phyloP scores from a whole-genome alignment of 2,113 vertebrate genomes.

The Phodopus roborovskii region DNA sequence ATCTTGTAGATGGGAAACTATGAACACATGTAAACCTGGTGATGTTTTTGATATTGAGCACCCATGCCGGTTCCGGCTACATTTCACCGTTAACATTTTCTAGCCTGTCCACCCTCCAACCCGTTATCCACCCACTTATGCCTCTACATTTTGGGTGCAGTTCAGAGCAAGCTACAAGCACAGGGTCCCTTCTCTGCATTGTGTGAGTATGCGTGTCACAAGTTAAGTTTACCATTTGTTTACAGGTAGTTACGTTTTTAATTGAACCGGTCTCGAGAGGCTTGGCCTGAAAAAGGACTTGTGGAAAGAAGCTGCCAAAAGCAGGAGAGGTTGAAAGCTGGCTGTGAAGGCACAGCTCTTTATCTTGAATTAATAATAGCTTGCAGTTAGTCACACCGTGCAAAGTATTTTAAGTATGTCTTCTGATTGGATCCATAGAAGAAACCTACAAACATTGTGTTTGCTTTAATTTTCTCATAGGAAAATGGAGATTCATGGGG shows the following conservation, averaged over 20 bases:
- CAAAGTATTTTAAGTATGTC: background rate
- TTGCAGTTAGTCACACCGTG: background rate
- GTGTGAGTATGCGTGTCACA: background rate
- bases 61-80: background rate
- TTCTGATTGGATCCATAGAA: background rate
- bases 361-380: conserved; percentile 33
- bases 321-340: background rate
- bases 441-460: background rate
- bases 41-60: background rate
- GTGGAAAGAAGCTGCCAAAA: background rate
- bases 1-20: background rate
- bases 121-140: background rate
- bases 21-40: background rate
- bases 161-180: background rate
- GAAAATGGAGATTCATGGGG: background rate
- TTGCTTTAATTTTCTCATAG: background rate
- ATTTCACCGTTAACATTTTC: background rate
- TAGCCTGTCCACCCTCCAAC: background rate
- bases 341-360: background rate
- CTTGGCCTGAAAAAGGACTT: background rate
- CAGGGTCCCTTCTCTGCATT: background rate
- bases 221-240: background rate
- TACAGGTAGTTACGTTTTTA: conserved; percentile 7
- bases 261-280: background rate
- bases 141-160: background rate